Conservation (phyloP, 2,797 vertebrate genomes). For the Tokudaia muenninki region DNA sequence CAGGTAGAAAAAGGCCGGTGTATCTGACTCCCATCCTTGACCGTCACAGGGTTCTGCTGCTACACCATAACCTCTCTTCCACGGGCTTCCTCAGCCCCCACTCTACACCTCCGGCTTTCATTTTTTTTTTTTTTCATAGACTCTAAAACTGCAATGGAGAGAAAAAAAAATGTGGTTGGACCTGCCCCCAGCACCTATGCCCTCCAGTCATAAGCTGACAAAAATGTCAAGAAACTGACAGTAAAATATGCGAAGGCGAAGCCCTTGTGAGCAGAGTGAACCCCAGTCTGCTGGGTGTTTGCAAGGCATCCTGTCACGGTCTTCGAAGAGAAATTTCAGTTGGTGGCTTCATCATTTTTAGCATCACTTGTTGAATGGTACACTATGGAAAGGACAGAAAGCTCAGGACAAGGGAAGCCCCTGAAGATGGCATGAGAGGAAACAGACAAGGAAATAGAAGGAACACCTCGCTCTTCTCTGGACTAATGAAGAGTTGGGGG, state of each 20-base stretch:
- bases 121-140: slow-evolving; percentile 77
- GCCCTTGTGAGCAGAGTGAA: slow-evolving; percentile 85
- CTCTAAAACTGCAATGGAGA: slow-evolving; percentile 88
- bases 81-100: slow-evolving; percentile 78
- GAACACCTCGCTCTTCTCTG: not conserved
- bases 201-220: slow-evolving; percentile 96
- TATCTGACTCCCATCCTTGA: slow-evolving; percentile 86
- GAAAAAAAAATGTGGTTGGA: slow-evolving; percentile 91
- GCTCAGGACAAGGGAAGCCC: slow-evolving; percentile 58
- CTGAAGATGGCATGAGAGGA: not conserved
- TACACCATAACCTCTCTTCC: slow-evolving; percentile 84
- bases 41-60: slow-evolving; percentile 68
- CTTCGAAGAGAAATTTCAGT: slow-evolving; percentile 83
- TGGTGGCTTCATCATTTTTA: slow-evolving; percentile 71
- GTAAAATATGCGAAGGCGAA: slow-evolving; percentile 93
- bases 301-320: slow-evolving; percentile 48
- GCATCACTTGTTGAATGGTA: slow-evolving; percentile 61
- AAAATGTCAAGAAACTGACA: slow-evolving; percentile 96
- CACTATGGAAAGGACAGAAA: slow-evolving; percentile 17
- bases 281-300: slow-evolving; percentile 80
- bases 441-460: slow-evolving; percentile 5
- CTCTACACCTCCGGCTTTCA: not conserved
- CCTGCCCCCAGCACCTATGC: slow-evolving; percentile 92
- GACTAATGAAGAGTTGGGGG: not conserved
- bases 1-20: slow-evolving; percentile 87